phyloP scores from a whole-genome alignment of 2,113 vertebrate genomes.

The Caloenas nicobarica region DNA sequence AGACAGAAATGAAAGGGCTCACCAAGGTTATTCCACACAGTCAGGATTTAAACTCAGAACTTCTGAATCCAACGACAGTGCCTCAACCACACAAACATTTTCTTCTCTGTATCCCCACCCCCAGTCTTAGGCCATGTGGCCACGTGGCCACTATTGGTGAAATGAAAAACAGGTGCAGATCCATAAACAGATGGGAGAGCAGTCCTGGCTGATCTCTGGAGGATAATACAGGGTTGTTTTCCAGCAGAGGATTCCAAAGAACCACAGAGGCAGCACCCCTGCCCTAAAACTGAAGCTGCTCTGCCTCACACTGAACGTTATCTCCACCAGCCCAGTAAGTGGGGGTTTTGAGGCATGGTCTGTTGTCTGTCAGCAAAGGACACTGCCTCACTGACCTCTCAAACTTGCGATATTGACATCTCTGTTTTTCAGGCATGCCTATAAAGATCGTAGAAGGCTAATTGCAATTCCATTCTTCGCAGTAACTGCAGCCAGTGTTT shows the following conservation, averaged over 20 bases:
- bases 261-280: slow-evolving; percentile 22
- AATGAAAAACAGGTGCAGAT: slow-evolving; percentile 63
- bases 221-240: slow-evolving; percentile 45
- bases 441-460: neutral
- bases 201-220: slow-evolving; percentile 46
- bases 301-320: slow-evolving; percentile 13
- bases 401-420: neutral
- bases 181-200: slow-evolving; percentile 50
- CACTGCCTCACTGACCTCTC: neutral
- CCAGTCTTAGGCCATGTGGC: slow-evolving; percentile 28
- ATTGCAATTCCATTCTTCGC: slow-evolving; percentile 31
- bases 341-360: neutral
- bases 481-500: slow-evolving; percentile 30
- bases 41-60: neutral
- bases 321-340: slow-evolving; percentile 12
- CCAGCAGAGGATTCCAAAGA: slow-evolving; percentile 49
- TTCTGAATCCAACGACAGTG: neutral
- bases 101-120: neutral
- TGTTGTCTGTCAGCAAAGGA: slow-evolving; percentile 38
- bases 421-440: slow-evolving; percentile 38
- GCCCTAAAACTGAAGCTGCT: slow-evolving; percentile 38
- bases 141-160: slow-evolving; percentile 40
- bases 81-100: neutral
- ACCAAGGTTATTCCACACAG: neutral
- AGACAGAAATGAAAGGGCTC: neutral